Evolutionary conservation across 2,797 vertebrate genomes (phyloP).

Genomic region (Notolabrus celidotus): DNA sequence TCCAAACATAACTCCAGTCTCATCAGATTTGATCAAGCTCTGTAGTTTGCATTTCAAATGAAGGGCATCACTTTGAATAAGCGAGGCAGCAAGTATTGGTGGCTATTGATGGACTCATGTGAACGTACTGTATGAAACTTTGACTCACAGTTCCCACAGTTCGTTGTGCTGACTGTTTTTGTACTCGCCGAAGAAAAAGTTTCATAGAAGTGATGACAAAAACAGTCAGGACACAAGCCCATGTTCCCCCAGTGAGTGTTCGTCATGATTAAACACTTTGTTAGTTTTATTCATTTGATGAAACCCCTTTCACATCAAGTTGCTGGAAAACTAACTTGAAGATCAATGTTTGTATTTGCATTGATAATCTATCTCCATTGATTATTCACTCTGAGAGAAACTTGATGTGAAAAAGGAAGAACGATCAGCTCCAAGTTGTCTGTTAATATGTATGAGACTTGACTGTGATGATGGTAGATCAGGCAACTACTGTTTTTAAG

Average conservation of each 20-base stretch:
- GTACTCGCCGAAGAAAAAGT: neutral
- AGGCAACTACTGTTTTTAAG: neutral
- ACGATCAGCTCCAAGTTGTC: neutral
- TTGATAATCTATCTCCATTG: too few species aligned
- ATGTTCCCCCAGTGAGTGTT: neutral
- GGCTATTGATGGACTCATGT: constrained; percentile 15
- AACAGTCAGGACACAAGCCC: constrained; percentile 14
- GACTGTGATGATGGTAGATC: neutral
- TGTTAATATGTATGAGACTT: neutral
- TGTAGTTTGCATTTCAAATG: constrained; percentile 8
- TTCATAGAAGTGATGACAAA: neutral
- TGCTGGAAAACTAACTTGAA: neutral
- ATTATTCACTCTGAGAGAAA: neutral
- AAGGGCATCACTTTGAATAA: neutral
- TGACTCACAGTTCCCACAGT: neutral
- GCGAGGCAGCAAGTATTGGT: neutral
- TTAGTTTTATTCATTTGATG: neutral
- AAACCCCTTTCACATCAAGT: constrained; percentile 46
- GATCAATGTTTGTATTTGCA: neutral
- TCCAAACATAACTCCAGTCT: neutral
- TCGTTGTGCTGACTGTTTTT: constrained; percentile 39
- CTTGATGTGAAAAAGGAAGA: constrained; percentile 43
- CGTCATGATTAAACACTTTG: neutral
- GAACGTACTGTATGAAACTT: constrained; percentile 1
- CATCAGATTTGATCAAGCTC: neutral